These are phyloP conservation scores for Tonatia bakeri DNA, from an alignment of 2,113 vertebrate genomes.

Conservation along the genomic window DNA sequence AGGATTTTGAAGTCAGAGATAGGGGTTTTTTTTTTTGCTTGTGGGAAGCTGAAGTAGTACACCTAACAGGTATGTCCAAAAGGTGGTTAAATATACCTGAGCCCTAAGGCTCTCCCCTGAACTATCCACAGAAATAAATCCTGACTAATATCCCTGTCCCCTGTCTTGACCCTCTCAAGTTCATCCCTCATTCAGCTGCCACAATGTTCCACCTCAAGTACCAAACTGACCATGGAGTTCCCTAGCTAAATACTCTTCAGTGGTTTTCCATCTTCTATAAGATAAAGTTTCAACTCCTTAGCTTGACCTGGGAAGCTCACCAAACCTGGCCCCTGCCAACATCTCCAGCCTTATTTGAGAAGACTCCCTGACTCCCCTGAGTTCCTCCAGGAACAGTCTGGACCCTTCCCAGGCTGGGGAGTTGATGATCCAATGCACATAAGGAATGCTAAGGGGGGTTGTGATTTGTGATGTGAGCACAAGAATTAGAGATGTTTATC, in stretches of 20 bases:
- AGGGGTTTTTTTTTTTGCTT: background rate
- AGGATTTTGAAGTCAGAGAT: background rate
- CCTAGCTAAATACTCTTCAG: background rate
- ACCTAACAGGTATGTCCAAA: background rate
- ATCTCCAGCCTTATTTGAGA: too few species aligned
- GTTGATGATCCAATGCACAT: background rate
- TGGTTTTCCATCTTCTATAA: background rate
- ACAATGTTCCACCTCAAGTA: background rate
- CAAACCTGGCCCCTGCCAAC: background rate
- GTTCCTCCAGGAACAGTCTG: background rate
- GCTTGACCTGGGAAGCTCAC: background rate
- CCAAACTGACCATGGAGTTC: background rate
- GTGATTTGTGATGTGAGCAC: background rate
- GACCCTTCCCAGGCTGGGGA: background rate
- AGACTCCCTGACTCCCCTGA: background rate
- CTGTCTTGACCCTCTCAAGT: background rate
- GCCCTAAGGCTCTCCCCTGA: background rate
- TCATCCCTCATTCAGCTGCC: background rate
- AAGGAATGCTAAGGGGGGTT: background rate
- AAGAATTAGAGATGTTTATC: background rate
- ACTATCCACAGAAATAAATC: background rate
- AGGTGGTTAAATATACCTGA: background rate
- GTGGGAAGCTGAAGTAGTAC: background rate
- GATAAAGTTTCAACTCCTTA: background rate
- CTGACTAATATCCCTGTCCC: background rate